phyloP scores from a whole-genome alignment of 2,797 vertebrate species.

The Myotis planiceps region DNA sequence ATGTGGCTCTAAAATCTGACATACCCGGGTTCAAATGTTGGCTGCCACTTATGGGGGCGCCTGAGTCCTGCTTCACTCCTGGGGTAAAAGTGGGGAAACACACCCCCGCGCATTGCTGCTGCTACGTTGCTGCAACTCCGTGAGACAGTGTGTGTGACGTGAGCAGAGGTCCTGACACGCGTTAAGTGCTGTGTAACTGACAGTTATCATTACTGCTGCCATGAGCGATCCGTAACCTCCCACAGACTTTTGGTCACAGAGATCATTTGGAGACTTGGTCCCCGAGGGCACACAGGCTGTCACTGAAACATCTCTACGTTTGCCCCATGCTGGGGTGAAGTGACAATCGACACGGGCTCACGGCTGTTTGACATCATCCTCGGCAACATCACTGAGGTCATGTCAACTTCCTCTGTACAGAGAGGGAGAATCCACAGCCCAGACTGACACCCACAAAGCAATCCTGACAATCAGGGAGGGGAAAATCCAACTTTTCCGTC shows the following conservation, averaged over 20 bases:
- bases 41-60: neutral
- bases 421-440: neutral
- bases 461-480: neutral
- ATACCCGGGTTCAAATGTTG: neutral
- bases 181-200: neutral
- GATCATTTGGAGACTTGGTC: neutral
- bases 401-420: neutral
- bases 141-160: neutral
- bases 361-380: neutral
- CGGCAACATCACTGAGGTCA: neutral
- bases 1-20: neutral
- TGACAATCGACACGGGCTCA: neutral
- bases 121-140: neutral
- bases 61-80: neutral
- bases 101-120: neutral
- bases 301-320: constrained; percentile 1
- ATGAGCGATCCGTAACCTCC: neutral
- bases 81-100: neutral
- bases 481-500: neutral
- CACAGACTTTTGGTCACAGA: neutral
- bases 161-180: neutral
- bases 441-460: neutral
- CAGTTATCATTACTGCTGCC: neutral
- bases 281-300: neutral
- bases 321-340: neutral